phyloP scores from a whole-genome alignment of 2,888 invertebrate genomes.

The Ganaspis brasiliensis region DNA sequence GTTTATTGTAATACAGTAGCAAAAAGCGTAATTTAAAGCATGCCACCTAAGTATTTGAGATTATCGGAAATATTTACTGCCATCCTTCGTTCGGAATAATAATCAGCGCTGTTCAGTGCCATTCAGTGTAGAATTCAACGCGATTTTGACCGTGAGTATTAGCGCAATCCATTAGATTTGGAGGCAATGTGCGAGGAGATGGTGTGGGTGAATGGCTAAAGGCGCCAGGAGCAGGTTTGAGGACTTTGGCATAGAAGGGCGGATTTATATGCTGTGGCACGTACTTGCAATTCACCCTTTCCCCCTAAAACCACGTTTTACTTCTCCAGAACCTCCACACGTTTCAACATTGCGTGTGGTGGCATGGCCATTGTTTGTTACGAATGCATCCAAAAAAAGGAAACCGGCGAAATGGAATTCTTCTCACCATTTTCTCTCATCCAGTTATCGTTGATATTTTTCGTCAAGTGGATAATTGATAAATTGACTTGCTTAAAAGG shows the following conservation, averaged over 20 bases:
- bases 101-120: constrained; percentile 28
- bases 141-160: constrained; percentile 72
- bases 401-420: not conserved
- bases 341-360: constrained; percentile 64
- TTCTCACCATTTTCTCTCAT: not conserved
- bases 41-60: constrained; percentile 46
- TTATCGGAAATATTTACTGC: constrained; percentile 64
- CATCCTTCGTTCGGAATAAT: constrained; percentile 54
- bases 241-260: constrained; percentile 48
- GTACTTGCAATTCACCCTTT: constrained; percentile 77
- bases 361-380: constrained; percentile 68
- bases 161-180: constrained; percentile 70
- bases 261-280: constrained; percentile 76
- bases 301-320: constrained; percentile 46
- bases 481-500: not conserved
- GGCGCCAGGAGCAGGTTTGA: constrained; percentile 9
- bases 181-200: constrained; percentile 51
- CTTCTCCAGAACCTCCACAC: constrained; percentile 52
- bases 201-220: constrained; percentile 44
- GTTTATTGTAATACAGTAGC: not conserved
- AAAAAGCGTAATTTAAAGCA: constrained; percentile 5
- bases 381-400: constrained; percentile 40
- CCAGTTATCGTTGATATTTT: constrained; percentile 15
- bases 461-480: not conserved
- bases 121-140: constrained; percentile 28